Conservation (phyloP, 35 echinoderm and acorn worm species). For the Amphiura filiformis region DNA sequence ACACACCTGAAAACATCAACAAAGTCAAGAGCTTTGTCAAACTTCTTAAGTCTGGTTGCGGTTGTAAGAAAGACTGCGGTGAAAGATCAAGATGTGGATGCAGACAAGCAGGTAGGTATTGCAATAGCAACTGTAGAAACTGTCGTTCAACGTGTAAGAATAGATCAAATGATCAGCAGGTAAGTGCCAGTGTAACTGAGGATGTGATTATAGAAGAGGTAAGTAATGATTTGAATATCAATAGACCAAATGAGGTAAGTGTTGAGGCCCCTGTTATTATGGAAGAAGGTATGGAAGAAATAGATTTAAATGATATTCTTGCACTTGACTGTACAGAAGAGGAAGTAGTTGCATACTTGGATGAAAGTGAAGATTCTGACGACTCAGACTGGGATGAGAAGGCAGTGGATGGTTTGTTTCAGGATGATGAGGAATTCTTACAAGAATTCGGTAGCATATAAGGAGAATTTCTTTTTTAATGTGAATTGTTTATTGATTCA, state of each 20-base stretch:
- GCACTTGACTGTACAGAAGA: no score
- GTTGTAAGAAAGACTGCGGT: slow-evolving; percentile 33
- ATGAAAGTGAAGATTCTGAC: background rate
- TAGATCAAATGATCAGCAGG: no score
- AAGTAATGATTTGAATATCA: no score
- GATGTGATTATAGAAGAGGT: no score
- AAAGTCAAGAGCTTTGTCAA: background rate
- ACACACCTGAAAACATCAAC: slow-evolving; percentile 18
- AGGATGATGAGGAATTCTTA: background rate
- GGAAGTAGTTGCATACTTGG: background rate
- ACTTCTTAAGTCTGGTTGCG: slow-evolving; percentile 36
- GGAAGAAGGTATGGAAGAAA: no score
- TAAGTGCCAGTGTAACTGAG: no score
- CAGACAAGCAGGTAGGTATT: background rate
- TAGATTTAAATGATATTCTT: no score
- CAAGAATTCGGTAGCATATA: no score
- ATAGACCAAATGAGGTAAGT: no score
- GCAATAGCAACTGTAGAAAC: background rate
- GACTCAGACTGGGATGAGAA: background rate
- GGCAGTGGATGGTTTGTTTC: background rate
- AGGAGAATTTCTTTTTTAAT: no score
- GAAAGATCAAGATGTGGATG: slow-evolving; percentile 8
- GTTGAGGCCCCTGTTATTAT: no score
- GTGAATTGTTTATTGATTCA: no score
- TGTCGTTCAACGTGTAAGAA: background rate